Evolutionary conservation across 1,140 invertebrate genomes (phyloP), one percentile per base, ranked within the genome.

Genomic region (Colletes latitarsis): DNA sequence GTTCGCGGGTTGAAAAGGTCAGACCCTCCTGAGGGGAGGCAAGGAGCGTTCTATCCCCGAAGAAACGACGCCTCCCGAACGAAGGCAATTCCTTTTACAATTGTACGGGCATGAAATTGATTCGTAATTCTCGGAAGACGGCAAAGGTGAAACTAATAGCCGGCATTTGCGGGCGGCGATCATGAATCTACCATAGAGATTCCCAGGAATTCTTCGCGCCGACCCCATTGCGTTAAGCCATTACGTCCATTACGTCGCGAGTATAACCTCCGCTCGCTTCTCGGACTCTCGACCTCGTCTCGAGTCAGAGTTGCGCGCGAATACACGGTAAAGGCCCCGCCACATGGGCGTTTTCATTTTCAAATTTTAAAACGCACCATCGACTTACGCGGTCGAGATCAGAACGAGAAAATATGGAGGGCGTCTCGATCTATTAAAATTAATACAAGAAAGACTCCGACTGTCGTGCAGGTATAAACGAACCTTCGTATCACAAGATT

Each of bases 71-170:
- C 52, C 63, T 21, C 39, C 15, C 64, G 41, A 58, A 67, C 74
- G 66, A 70, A 60, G 3, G 12, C 75, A 69, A 57, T 68, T 66
- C 53, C 39, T 41, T 58, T 55, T 41, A 10, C 75, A n/a, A 60
- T 70, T 49, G 66, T n/a, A 49, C 53, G 67, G 39, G 55, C 66
- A 62, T 19, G 67, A 71, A 77, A 77, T 77, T 77, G 75, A 77
- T 77, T 77, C 66, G 66, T 70, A 70, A 58, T 77, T 77, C 75
- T 69, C 55, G 66, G 75, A 70, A 77, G 60, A 70, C 66, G 53
- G 53, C 21, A 71, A 77, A 77, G 75, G 75, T 71, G 75, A 77
- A 77, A 71, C 75, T 77, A 79, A 79, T 64, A 64, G 60, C 43
- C 39, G 14, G 43, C 49, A 53, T 73, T 64, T 17, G 68, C 76